Evolutionary conservation across 2,113 vertebrate species (phyloP).

Genomic region (Pholis gunnellus): DNA sequence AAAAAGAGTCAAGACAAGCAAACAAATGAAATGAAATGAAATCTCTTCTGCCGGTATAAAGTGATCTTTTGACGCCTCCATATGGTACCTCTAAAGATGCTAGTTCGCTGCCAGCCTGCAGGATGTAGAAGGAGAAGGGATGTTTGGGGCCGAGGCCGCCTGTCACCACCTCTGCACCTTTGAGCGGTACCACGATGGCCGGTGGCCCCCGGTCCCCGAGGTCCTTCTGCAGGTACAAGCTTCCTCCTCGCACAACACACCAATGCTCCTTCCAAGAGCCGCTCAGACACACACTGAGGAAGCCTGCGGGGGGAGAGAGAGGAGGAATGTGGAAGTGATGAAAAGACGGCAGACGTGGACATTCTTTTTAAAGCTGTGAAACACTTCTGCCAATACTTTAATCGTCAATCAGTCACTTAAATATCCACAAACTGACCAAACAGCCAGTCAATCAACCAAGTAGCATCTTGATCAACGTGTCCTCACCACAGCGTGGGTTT

Average conservation of each 20-base stretch:
- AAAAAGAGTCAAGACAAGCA: not conserved
- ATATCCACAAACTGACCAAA: not conserved
- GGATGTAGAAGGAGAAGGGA: constrained; percentile 94
- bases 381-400: not conserved
- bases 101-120: constrained; percentile 88
- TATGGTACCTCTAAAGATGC: constrained; percentile 89
- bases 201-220: constrained; percentile 87
- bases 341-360: not conserved
- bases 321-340: not conserved
- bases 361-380: not conserved
- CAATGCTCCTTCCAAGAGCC: constrained; percentile 95
- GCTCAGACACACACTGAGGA: constrained; percentile 90
- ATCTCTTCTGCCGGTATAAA: not conserved
- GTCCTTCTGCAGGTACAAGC: constrained; percentile 92
- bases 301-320: constrained; percentile 78
- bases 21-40: not conserved
- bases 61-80: too few relatives aligned
- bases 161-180: constrained; percentile 90
- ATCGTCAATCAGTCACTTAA: not conserved
- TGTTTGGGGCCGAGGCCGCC: constrained; percentile 94
- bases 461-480: not conserved
- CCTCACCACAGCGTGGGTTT: constrained; percentile 92
- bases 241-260: constrained; percentile 90
- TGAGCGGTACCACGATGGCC: constrained; percentile 85
- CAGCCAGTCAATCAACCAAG: not conserved